A percentile compares a stretch with the other conserved stretches of the same genome.
Evolutionary conservation across 2,888 invertebrate species (phyloP).

Genomic region (Yponomeuta plumbellus): DNA sequence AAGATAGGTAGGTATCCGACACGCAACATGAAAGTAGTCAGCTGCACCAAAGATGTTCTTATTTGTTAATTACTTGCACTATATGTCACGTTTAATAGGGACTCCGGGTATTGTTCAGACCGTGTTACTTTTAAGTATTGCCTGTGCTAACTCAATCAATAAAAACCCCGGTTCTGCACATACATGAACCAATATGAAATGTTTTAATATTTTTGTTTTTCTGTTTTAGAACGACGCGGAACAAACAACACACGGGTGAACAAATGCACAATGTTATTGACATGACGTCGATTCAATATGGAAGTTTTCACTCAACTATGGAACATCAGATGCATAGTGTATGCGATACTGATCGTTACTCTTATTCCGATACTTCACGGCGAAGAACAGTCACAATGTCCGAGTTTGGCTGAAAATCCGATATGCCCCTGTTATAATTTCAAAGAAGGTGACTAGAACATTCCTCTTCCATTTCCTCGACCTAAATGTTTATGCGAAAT

Average conservation of each 20-base stretch:
- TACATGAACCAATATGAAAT: no score
- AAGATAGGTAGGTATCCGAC: no score
- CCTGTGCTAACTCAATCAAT: no score
- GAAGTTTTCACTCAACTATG: slow-evolving; percentile 55
- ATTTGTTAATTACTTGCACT: no score
- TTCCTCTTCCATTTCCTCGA: not conserved
- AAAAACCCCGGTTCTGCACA: no score
- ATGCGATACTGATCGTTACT: slow-evolving; percentile 43
- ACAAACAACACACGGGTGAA: slow-evolving; percentile 8
- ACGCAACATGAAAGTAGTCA: no score
- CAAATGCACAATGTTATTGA: slow-evolving; percentile 67
- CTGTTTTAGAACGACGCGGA: not conserved
- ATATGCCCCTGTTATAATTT: slow-evolving; percentile 95
- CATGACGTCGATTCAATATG: slow-evolving; percentile 68
- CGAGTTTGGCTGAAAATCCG: slow-evolving; percentile 84
- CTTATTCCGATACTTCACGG: slow-evolving; percentile 67
- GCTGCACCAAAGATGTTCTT: no score
- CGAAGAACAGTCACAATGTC: slow-evolving; percentile 79
- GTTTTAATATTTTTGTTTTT: not conserved
- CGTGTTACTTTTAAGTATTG: no score
- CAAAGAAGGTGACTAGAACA: slow-evolving; percentile 81
- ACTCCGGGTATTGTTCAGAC: no score
- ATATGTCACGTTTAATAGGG: no score
- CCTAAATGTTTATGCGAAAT: not conserved
- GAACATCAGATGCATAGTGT: slow-evolving; percentile 65